These are phyloP conservation scores for Eugnorisma glareosa DNA, from an alignment of 2,888 invertebrate genomes.

Conservation along the genomic window DNA sequence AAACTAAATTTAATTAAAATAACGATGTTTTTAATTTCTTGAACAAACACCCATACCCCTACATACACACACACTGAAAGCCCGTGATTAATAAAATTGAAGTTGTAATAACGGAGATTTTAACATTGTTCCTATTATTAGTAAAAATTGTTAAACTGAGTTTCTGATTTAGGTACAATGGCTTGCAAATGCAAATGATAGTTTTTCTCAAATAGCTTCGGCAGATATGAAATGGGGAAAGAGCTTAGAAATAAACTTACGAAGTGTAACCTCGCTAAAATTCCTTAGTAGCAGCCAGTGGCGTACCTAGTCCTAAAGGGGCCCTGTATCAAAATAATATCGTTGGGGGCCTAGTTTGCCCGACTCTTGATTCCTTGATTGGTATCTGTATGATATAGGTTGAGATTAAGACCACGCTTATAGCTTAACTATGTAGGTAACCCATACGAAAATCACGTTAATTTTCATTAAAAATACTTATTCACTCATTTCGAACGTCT, in stretches of 20 bases:
- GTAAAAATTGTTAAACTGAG: too few species aligned
- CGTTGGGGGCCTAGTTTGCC: too few species aligned
- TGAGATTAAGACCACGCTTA: too few species aligned
- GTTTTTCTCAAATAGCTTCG: neutral
- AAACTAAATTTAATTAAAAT: slow-evolving; percentile 83
- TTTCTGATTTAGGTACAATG: neutral
- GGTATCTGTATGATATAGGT: too few species aligned
- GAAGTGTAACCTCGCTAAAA: neutral
- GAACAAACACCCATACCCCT: neutral
- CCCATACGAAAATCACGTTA: too few species aligned
- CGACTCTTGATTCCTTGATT: neutral
- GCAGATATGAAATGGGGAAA: neutral
- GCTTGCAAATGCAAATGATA: neutral
- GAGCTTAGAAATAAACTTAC: neutral
- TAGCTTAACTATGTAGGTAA: too few species aligned
- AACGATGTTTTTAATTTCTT: slow-evolving; percentile 65
- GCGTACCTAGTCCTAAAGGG: too few species aligned
- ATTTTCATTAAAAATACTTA: too few species aligned
- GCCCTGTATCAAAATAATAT: too few species aligned
- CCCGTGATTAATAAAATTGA: neutral
- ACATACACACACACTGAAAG: neutral
- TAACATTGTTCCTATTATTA: neutral
- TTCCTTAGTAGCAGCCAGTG: too few species aligned
- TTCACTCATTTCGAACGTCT: too few species aligned
- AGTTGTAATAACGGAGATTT: neutral